A percentile compares a stretch with the other conserved stretches of the same genome.
phyloP scores from a whole-genome alignment of 2,797 vertebrate genomes.

The Apodemus agrarius region DNA sequence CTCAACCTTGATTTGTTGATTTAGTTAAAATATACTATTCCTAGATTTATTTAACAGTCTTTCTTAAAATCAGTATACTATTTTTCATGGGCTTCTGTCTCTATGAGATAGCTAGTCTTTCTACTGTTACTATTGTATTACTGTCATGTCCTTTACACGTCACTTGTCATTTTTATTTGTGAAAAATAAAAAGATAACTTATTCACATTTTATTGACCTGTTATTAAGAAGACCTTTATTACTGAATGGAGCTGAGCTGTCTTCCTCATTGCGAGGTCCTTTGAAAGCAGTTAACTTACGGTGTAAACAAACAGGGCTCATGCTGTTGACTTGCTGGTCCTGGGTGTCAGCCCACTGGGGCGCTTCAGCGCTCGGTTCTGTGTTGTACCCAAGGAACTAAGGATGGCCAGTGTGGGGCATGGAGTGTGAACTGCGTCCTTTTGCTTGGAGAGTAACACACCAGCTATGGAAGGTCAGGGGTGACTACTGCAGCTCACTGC shows the following conservation, averaged over 20 bases:
- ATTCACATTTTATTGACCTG: constrained; percentile 48
- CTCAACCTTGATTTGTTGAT: constrained; percentile 55
- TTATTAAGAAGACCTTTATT: constrained; percentile 54
- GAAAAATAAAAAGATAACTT: constrained; percentile 75
- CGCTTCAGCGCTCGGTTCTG: constrained; percentile 24
- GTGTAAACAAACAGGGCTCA: constrained; percentile 37
- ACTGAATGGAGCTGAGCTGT: constrained; percentile 27
- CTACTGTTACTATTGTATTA: not conserved
- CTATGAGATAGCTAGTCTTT: constrained; percentile 62
- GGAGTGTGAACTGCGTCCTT: constrained; percentile 38
- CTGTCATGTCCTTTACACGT: constrained; percentile 48
- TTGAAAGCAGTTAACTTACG: constrained; percentile 28
- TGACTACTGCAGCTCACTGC: constrained; percentile 10
- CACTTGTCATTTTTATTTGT: constrained; percentile 64
- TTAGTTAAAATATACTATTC: constrained; percentile 53
- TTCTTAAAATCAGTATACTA: constrained; percentile 56
- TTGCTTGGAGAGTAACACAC: constrained; percentile 6
- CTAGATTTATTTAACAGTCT: constrained; percentile 66
- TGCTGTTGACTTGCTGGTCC: not conserved
- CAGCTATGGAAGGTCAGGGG: constrained; percentile 37
- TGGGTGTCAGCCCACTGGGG: not conserved
- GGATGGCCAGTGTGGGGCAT: constrained; percentile 18
- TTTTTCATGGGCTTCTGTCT: constrained; percentile 61
- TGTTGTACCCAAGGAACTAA: constrained; percentile 7
- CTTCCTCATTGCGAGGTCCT: constrained; percentile 25